Base-by-base conservation (phyloP, 2,797 vertebrate genomes). In the Sebastes elongatus region DNA sequence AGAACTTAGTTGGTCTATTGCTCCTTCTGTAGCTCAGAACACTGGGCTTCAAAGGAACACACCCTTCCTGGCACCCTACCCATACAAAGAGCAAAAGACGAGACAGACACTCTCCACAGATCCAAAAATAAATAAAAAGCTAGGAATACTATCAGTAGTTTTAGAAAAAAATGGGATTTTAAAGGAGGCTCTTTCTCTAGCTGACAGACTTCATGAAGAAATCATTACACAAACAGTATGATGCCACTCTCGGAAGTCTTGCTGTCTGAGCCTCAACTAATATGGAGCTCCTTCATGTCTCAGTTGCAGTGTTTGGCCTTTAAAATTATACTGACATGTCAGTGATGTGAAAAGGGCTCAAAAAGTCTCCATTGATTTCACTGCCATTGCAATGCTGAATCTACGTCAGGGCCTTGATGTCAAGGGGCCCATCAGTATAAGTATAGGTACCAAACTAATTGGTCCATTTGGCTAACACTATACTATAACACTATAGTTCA, bases 161-260 rank as follows among this genome's bases (percentile, higher is more conserved):
- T 27, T 5, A 52, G 10, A 38, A n/a, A 25, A 27, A 71, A 20
- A 16, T 23, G 2, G 4, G 9, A 32, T 73, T 69, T 28, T 42
- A 66, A 30, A 25, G 23, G 25, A 32, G 10, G 6, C 5, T 53
- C 8, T 61, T 56, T 60, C 60, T 42, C 56, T 38, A 57, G 10
- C 10, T 62, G 62, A 38, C 56, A 71, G 46, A 56, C 46, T 38
- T 66, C 22, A 71, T 75, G 10, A 76, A 68, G 65, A 73, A 70
- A 59, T 62, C 27, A 55, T 59, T 70, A 65, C 23, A 78, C 5
- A 38, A 56, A 78, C 30, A 69, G 23, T 42, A 46, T 25, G 18
- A 56, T 32, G 20, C 49, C 59, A 63, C 30, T 57, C 22, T 65
- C 5, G 6, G 23, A 65, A 22, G 8, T n/a, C 33, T 69, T 52